Percentiles rank a stretch among this genome's conserved stretches.
Conservation (phyloP, 1,140 invertebrate genomes). For the Prorops nasuta region DNA sequence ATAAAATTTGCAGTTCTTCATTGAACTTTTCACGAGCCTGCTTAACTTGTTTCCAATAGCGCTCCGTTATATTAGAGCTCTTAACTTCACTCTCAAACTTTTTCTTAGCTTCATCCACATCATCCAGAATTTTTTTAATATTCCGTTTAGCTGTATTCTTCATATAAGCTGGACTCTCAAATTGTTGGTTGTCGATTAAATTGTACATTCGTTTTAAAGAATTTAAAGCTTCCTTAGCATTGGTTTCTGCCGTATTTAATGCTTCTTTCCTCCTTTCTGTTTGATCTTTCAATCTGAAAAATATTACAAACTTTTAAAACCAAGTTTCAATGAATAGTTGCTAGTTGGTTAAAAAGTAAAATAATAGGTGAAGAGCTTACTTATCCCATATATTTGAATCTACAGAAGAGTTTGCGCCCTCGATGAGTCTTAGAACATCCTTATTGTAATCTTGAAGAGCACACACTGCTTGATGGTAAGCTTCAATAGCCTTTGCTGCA, state of each 20-base stretch:
- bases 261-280: constrained; percentile 57
- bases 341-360: constrained; percentile 1
- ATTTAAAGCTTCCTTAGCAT: constrained; percentile 32
- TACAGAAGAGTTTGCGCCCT: constrained; percentile 56
- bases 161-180: constrained; percentile 52
- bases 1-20: constrained; percentile 71
- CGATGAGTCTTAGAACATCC: constrained; percentile 63
- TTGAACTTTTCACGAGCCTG: constrained; percentile 69
- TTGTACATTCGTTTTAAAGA: constrained; percentile 40
- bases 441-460: constrained; percentile 61
- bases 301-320: constrained; percentile 6
- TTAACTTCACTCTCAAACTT: constrained; percentile 60
- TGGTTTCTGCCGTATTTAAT: constrained; percentile 56
- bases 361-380: constrained; percentile 22
- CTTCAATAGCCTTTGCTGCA: constrained; percentile 58
- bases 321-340: too few relatives aligned
- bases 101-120: constrained; percentile 61
- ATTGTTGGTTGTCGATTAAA: constrained; percentile 54
- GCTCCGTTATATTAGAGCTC: constrained; percentile 63
- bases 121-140: constrained; percentile 63
- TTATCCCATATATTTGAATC: constrained; percentile 58
- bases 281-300: constrained; percentile 58
- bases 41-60: constrained; percentile 69
- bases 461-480: constrained; percentile 58
- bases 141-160: constrained; percentile 58